phyloP scores from a whole-genome alignment of 1,140 invertebrate genomes.

The Phymorhynchus buccinoides region DNA sequence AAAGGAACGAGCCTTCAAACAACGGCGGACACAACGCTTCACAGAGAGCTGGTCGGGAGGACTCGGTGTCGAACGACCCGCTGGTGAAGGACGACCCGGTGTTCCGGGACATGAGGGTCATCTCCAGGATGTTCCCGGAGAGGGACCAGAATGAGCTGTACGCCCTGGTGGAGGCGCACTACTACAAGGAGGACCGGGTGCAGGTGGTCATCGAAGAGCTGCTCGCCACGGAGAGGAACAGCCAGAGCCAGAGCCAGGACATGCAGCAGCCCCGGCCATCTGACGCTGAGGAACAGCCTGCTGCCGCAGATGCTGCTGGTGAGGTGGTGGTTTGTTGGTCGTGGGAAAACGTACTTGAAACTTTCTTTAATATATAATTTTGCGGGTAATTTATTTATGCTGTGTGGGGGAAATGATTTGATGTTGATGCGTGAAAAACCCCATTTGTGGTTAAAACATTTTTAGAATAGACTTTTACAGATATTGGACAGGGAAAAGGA shows the following conservation, averaged over 20 bases:
- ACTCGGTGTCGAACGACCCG: conserved; percentile 54
- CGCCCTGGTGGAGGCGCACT: conserved; percentile 67
- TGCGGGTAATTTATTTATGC: too few relatives aligned
- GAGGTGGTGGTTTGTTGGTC: too few relatives aligned
- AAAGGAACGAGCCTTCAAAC: background rate
- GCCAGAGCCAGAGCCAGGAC: conserved; percentile 33
- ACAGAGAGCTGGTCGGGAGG: background rate
- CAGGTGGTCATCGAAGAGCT: conserved; percentile 67
- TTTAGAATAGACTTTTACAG: too few relatives aligned
- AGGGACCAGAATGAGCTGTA: conserved; percentile 68
- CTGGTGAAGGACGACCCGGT: conserved; percentile 57
- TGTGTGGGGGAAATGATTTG: too few relatives aligned
- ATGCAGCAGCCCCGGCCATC: too few relatives aligned
- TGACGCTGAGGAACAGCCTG: too few relatives aligned
- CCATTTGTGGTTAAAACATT: too few relatives aligned
- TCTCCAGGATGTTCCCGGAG: conserved; percentile 65
- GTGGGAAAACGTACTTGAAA: too few relatives aligned
- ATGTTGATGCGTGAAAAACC: too few relatives aligned
- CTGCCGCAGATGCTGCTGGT: too few relatives aligned
- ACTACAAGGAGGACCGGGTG: conserved; percentile 62
- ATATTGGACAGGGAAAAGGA: too few relatives aligned
- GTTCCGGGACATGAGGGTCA: conserved; percentile 61
- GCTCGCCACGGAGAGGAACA: conserved; percentile 43
- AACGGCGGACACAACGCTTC: background rate
- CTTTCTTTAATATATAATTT: too few relatives aligned